phyloP scores from a whole-genome alignment of 2,888 invertebrate species.

The Cyrtodaria siliqua region DNA sequence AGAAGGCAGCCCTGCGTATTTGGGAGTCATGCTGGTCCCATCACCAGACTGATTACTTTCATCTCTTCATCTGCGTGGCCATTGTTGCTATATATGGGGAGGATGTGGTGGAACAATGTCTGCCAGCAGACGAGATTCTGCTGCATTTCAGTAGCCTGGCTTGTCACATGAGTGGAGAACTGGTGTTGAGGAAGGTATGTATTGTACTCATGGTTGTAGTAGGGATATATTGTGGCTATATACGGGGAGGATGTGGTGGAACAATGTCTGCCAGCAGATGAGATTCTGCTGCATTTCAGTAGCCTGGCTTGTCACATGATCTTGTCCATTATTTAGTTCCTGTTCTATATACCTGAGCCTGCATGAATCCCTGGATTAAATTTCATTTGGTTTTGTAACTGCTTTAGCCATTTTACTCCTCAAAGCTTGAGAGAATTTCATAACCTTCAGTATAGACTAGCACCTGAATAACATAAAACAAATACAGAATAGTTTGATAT shows the following conservation, averaged over 20 bases:
- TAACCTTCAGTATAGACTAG: too few species aligned
- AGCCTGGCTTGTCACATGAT: constrained; percentile 99
- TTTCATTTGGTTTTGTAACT: too few species aligned
- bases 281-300: constrained; percentile 97
- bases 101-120: constrained; percentile 94
- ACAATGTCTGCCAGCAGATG: constrained; percentile 96
- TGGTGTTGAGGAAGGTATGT: constrained; percentile 93
- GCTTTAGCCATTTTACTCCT: too few species aligned
- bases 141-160: constrained; percentile 97
- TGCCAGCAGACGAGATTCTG: constrained; percentile 97
- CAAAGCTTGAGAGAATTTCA: too few species aligned
- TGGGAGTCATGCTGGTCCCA: constrained; percentile 99
- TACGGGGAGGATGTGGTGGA: constrained; percentile 95
- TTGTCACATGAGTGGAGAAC: constrained; percentile 98
- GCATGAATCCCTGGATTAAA: too few species aligned
- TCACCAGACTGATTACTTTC: constrained; percentile 98
- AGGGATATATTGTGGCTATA: constrained; percentile 96
- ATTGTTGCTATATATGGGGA: constrained; percentile 96
- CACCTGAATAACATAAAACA: too few species aligned
- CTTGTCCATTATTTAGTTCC: too few species aligned
- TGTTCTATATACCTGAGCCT: too few species aligned
- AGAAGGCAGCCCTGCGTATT: constrained; percentile 94
- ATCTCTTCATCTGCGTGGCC: constrained; percentile 96
- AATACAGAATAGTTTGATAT: too few species aligned
- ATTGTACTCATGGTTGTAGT: too few species aligned